Evolutionary conservation across 2,888 invertebrate species (phyloP).

Genomic region (Sesamia inferens): DNA sequence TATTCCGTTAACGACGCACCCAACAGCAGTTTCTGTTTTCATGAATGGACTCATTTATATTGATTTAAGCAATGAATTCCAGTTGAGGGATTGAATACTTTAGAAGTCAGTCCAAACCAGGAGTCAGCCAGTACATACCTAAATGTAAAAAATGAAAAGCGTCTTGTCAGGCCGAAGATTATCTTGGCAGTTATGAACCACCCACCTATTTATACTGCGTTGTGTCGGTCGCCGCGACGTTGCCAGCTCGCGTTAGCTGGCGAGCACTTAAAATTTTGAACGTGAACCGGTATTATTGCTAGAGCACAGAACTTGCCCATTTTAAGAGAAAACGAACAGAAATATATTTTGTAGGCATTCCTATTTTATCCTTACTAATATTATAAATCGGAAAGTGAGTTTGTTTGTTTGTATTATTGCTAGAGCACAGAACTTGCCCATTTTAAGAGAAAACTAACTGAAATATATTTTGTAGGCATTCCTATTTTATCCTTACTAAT

Average conservation of each 20-base stretch:
- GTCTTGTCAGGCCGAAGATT: conserved; percentile 68
- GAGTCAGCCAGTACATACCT: conserved; percentile 31
- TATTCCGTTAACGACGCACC: conserved; percentile 1
- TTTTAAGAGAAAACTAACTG: conserved; percentile 31
- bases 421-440: conserved; percentile 39
- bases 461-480: conserved; percentile 1
- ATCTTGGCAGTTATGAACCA: conserved; percentile 68
- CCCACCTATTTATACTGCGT: conserved; percentile 70
- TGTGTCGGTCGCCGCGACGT: conserved; percentile 67
- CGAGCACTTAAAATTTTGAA: conserved; percentile 66
- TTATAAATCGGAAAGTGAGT: too few species aligned
- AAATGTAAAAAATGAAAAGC: conserved; percentile 63
- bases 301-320: conserved; percentile 40
- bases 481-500: background rate
- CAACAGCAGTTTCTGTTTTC: conserved; percentile 3
- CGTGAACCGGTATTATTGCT: conserved; percentile 59
- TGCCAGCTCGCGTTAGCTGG: conserved; percentile 67
- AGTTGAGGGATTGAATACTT: conserved; percentile 20
- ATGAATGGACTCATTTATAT: conserved; percentile 28
- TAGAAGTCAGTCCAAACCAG: conserved; percentile 26
- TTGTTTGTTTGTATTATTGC: conserved; percentile 59
- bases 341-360: conserved; percentile 1
- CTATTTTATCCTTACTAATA: too few species aligned
- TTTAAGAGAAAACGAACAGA: conserved; percentile 28
- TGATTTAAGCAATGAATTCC: conserved; percentile 18